Percentiles rank a stretch among this genome's conserved stretches.
These are phyloP conservation scores for Agapornis roseicollis DNA, from an alignment of 2,113 vertebrate species.

Conservation along the genomic window DNA sequence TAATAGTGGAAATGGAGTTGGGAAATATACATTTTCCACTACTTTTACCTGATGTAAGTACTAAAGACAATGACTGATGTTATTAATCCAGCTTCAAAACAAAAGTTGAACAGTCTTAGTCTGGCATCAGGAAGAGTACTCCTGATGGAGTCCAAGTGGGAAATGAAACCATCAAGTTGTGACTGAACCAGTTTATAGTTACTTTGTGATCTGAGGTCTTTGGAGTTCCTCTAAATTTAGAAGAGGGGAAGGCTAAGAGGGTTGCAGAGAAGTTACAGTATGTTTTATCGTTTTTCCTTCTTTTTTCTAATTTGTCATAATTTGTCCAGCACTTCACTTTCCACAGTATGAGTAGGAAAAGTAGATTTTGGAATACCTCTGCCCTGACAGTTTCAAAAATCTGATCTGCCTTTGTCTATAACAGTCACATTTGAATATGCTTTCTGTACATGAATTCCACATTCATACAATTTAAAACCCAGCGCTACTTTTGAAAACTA, in stretches of 20 bases:
- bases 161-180: neutral
- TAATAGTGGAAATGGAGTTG: neutral
- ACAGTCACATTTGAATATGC: neutral
- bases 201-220: neutral
- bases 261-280: neutral
- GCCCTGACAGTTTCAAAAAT: neutral
- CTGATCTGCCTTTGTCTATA: neutral
- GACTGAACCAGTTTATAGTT: neutral
- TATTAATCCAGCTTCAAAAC: neutral
- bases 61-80: neutral
- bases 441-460: neutral
- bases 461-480: neutral
- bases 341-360: neutral
- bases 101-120: neutral
- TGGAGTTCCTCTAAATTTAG: neutral
- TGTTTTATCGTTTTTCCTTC: neutral
- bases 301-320: neutral
- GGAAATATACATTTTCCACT: neutral
- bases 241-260: neutral
- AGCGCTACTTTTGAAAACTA: neutral
- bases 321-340: neutral
- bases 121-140: neutral
- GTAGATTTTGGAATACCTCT: neutral
- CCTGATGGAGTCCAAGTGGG: neutral
- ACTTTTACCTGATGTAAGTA: neutral